Conservation (phyloP, 2,797 vertebrate genomes). For the Melanotaenia trifasciata region DNA sequence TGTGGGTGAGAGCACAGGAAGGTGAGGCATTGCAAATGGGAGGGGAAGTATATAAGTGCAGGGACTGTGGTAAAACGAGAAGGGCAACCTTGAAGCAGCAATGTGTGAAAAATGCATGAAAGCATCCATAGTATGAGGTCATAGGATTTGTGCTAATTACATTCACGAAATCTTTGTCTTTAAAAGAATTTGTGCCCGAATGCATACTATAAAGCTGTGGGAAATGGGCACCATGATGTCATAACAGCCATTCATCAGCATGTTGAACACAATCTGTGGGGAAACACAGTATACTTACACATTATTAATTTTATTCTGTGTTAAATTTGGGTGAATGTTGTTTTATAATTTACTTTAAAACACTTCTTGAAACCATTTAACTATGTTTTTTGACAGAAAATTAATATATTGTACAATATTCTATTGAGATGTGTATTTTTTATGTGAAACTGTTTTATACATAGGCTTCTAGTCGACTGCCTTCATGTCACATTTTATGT, state of each 20-base stretch:
- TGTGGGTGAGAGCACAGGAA: neutral
- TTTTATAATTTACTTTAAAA: too few relatives aligned
- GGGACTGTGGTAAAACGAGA: neutral
- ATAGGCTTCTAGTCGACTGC: neutral
- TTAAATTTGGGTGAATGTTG: neutral
- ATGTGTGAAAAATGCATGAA: neutral
- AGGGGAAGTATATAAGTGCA: neutral
- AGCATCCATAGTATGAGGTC: neutral
- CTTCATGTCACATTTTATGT: constrained; percentile 8
- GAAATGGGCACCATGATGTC: neutral
- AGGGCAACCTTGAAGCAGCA: neutral
- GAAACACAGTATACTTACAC: neutral
- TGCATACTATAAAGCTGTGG: neutral
- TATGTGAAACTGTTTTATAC: neutral
- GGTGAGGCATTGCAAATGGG: neutral
- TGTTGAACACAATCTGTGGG: neutral
- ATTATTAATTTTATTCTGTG: neutral
- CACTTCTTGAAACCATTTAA: too few relatives aligned
- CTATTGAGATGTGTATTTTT: neutral
- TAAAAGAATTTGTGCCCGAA: neutral
- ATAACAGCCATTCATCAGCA: neutral
- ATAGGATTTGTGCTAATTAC: neutral
- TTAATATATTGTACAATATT: neutral
- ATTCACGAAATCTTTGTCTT: neutral
- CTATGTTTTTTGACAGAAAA: too few relatives aligned